Percentiles rank a stretch among this genome's conserved stretches.
Evolutionary conservation across 2,888 invertebrate genomes (phyloP).

Genomic region (Melanotus villosus): DNA sequence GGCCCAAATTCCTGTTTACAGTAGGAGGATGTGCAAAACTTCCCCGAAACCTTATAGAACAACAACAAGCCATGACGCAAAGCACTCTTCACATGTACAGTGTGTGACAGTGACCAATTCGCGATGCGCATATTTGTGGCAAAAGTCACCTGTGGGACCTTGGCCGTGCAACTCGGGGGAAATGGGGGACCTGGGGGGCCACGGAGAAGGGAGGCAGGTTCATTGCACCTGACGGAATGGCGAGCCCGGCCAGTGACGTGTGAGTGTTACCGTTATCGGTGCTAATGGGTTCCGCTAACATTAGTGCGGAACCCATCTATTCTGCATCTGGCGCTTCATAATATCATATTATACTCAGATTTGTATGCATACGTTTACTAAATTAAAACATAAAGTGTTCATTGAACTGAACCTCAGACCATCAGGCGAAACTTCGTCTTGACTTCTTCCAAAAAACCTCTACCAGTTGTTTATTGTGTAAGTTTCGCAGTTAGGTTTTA

Average conservation of each 20-base stretch:
- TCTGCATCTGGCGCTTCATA: slow-evolving; percentile 47
- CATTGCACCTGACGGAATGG: slow-evolving; percentile 69
- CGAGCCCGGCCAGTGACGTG: slow-evolving; percentile 64
- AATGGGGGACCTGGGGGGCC: slow-evolving; percentile 48
- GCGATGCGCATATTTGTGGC: slow-evolving; percentile 56
- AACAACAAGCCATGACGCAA: slow-evolving; percentile 6
- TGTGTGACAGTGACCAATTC: slow-evolving; percentile 58
- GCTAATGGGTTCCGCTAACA: slow-evolving; percentile 67
- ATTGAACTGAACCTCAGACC: slow-evolving; percentile 5
- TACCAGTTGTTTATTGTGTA: too few relatives aligned
- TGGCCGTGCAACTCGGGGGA: slow-evolving; percentile 50
- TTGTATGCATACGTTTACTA: slow-evolving; percentile 24
- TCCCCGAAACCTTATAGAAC: slow-evolving; percentile 17
- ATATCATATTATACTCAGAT: slow-evolving; percentile 39
- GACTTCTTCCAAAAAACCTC: too few relatives aligned
- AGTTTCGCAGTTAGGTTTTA: too few relatives aligned
- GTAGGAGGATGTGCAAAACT: slow-evolving; percentile 18
- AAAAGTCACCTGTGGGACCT: slow-evolving; percentile 57
- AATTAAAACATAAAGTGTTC: slow-evolving; percentile 20
- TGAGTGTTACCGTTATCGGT: slow-evolving; percentile 63
- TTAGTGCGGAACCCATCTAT: slow-evolving; percentile 60
- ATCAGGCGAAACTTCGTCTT: too few relatives aligned
- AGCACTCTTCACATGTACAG: slow-evolving; percentile 17
- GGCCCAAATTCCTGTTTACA: slow-evolving; percentile 7
- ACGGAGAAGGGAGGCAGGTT: slow-evolving; percentile 61